A percentile compares a stretch with the other conserved stretches of the same genome.
Conservation (phyloP, 2,797 vertebrate genomes). For the Ciconia nigra region DNA sequence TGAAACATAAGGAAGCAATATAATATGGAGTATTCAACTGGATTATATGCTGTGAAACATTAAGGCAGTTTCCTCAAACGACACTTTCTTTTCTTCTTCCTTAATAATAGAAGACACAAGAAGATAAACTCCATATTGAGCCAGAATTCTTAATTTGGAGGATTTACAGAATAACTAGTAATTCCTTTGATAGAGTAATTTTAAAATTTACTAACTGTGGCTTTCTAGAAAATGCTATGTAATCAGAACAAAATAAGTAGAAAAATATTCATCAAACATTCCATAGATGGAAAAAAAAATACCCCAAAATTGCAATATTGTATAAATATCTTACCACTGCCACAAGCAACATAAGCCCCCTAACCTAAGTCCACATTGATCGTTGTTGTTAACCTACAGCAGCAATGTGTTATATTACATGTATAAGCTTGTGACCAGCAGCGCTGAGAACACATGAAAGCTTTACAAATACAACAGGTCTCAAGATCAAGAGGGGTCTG, state of each 20-base stretch:
- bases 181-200: not conserved
- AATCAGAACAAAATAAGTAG: not conserved
- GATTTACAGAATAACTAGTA: not conserved
- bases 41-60: not conserved
- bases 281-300: not conserved
- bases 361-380: not conserved
- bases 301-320: accelerated
- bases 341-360: not conserved
- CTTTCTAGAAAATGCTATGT: not conserved
- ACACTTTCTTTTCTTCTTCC: not conserved
- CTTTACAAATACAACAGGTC: not conserved
- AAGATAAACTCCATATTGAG: not conserved
- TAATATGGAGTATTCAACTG: not conserved
- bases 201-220: not conserved
- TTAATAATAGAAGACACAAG: not conserved
- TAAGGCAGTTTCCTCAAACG: not conserved
- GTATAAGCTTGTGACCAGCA: not conserved
- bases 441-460: not conserved
- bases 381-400: not conserved
- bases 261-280: not conserved
- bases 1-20: slow-evolving; percentile 51
- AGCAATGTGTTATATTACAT: not conserved
- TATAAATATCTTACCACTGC: not conserved
- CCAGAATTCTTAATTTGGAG: not conserved
- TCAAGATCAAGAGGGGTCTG: not conserved